Percentiles rank a stretch among this genome's conserved stretches.
Evolutionary conservation across 2,113 vertebrate species (phyloP).

Genomic region (Myotis yumanensis): DNA sequence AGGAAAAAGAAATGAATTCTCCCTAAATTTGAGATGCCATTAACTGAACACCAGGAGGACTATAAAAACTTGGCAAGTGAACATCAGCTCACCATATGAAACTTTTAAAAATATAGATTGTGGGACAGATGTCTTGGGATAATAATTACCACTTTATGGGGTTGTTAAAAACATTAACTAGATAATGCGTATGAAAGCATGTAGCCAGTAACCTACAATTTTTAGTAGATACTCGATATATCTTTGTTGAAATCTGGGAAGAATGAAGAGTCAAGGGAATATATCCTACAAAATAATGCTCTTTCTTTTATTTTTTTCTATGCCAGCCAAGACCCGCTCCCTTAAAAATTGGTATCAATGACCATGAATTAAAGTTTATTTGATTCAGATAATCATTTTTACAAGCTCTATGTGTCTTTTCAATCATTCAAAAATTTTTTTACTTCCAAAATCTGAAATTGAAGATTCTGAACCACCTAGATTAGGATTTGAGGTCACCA

Average conservation of each 20-base stretch:
- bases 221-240: not conserved
- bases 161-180: not conserved
- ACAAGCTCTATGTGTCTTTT: slow-evolving; percentile 64
- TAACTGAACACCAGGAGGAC: not conserved
- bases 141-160: not conserved
- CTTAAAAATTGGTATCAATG: slow-evolving; percentile 44
- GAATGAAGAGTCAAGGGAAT: slow-evolving; percentile 36
- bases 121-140: not conserved
- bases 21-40: not conserved
- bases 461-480: slow-evolving; percentile 76
- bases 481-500: slow-evolving; percentile 73
- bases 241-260: slow-evolving; percentile 21
- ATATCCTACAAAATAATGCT: slow-evolving; percentile 69
- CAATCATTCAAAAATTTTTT: slow-evolving; percentile 57
- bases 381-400: slow-evolving; percentile 63
- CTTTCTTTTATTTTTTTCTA: slow-evolving; percentile 80
- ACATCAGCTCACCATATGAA: not conserved
- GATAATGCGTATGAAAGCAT: not conserved
- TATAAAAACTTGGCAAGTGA: not conserved
- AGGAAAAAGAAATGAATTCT: slow-evolving; percentile 27
- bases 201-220: not conserved
- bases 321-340: slow-evolving; percentile 75
- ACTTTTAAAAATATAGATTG: slow-evolving; percentile 30
- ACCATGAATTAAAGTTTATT: slow-evolving; percentile 61
- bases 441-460: slow-evolving; percentile 66